These are phyloP conservation scores for Rhagonycha fulva DNA, from an alignment of 2,888 invertebrate genomes.

Conservation along the genomic window DNA sequence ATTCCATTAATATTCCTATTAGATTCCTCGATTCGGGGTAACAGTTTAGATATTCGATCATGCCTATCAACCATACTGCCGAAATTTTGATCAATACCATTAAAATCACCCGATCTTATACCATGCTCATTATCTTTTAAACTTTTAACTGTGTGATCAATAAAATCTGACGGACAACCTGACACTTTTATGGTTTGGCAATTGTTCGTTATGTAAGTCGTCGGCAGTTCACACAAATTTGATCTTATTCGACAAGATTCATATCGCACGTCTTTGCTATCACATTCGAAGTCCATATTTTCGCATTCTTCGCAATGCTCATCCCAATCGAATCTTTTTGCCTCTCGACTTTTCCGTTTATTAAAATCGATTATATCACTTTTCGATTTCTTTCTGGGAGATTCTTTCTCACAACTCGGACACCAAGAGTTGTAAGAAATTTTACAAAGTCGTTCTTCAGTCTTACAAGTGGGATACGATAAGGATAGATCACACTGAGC, in stretches of 20 bases:
- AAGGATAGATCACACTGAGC: constrained; percentile 46
- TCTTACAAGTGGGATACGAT: constrained; percentile 40
- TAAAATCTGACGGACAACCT: constrained; percentile 33
- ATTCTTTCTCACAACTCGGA: constrained; percentile 51
- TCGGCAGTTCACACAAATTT: constrained; percentile 52
- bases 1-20: constrained; percentile 14
- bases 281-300: constrained; percentile 51
- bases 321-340: constrained; percentile 46
- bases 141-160: constrained; percentile 42
- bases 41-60: constrained; percentile 24
- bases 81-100: constrained; percentile 27
- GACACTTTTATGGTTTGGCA: constrained; percentile 42
- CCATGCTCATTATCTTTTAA: constrained; percentile 43
- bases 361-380: constrained; percentile 50
- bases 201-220: constrained; percentile 53
- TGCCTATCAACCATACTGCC: constrained; percentile 32
- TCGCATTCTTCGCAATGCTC: constrained; percentile 44
- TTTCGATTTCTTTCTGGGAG: constrained; percentile 48
- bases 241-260: constrained; percentile 45
- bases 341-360: constrained; percentile 49
- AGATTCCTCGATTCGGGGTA: constrained; percentile 19
- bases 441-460: constrained; percentile 46
- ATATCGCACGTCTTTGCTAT: constrained; percentile 39
- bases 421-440: constrained; percentile 51
- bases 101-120: constrained; percentile 28